Base-by-base conservation (phyloP, 2,888 invertebrate species). In the Geotrupes spiniger region DNA sequence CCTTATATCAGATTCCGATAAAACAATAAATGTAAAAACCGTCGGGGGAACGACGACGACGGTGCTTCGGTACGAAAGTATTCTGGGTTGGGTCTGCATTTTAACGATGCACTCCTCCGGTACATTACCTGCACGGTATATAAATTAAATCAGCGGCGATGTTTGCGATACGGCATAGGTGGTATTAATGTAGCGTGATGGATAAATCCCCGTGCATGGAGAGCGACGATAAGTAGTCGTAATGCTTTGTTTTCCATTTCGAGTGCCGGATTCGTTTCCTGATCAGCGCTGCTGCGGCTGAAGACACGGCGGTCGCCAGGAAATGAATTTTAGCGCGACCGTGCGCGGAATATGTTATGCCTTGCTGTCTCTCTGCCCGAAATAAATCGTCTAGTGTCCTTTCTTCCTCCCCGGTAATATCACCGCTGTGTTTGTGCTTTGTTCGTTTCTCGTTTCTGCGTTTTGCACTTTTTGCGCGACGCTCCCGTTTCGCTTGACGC, bases 251-350 rank as follows among this genome's bases (percentile, higher is more conserved):
- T 70, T 70, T 66, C 67, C 68, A 68, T 70, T 70, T 67, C 63
- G 68, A 66, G 66, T 63, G 63, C 65, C 64, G 64, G 64, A 64
- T 67, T 65, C 65, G 68, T 65, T 70, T 70, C 69, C 69, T 69
- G 69, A 64, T 67, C 68, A 63, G 57, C 44, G 53, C 55, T 54
- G 62, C 60, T 65, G 67, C 58, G 65, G 65, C 65, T 58, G 65
- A 70, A 69, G 69, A 70, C 69, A 64, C 61, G 65, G 62, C 62
- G 64, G 59, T 63, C 62, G 62, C 63, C 70, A 69, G 71, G 71
- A 71, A 71, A 71, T 71, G 71, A 71, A 71, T 71, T 71, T 69
- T 69, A 67, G 70, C 61, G 57, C 60, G 64, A 54, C 63, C 63
- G 65, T 63, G 64, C 62, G 59, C 59, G 62, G 63, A 60, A 61